These are phyloP conservation scores for Desmophyllum pertusum DNA, from an alignment of 92 coral and sea anemone genomes.

Conservation along the genomic window DNA sequence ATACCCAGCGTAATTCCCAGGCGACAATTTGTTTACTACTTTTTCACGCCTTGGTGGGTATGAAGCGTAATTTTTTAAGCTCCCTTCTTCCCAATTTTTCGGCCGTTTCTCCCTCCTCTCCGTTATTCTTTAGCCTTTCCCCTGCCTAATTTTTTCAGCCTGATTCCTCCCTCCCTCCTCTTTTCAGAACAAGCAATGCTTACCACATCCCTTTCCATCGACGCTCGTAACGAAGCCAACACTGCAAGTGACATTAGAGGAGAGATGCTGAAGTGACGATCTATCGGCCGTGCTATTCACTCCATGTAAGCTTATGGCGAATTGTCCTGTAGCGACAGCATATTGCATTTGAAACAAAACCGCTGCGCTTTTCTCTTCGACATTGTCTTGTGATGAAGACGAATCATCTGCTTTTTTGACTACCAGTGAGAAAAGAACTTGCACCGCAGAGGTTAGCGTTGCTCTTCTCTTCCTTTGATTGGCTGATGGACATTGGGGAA, in stretches of 20 bases:
- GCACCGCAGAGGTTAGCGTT: background rate
- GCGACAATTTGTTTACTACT: too few relatives aligned
- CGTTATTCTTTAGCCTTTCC: background rate
- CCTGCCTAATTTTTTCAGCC: too few relatives aligned
- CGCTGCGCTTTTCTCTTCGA: conserved; percentile 53
- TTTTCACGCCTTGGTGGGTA: background rate
- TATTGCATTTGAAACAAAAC: conserved; percentile 56
- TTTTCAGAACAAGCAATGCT: background rate
- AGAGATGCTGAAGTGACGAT: conserved; percentile 30
- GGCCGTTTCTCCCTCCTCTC: too few relatives aligned
- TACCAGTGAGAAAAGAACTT: conserved; percentile 22
- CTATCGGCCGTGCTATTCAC: conserved; percentile 27
- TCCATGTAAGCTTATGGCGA: conserved; percentile 20
- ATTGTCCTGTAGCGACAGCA: conserved; percentile 51
- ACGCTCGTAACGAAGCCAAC: conserved; percentile 23
- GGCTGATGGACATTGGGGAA: conserved; percentile 31
- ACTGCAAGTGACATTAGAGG: conserved; percentile 17
- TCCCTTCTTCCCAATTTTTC: too few relatives aligned
- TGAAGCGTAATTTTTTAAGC: too few relatives aligned
- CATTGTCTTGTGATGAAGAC: background rate
- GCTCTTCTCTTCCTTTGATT: conserved; percentile 22
- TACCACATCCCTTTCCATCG: conserved; percentile 17
- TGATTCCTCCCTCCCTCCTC: too few relatives aligned
- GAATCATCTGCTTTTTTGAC: background rate
- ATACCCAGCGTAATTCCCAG: too few relatives aligned